Conservation (phyloP, 2,797 vertebrate species). For the Pterois miles region DNA sequence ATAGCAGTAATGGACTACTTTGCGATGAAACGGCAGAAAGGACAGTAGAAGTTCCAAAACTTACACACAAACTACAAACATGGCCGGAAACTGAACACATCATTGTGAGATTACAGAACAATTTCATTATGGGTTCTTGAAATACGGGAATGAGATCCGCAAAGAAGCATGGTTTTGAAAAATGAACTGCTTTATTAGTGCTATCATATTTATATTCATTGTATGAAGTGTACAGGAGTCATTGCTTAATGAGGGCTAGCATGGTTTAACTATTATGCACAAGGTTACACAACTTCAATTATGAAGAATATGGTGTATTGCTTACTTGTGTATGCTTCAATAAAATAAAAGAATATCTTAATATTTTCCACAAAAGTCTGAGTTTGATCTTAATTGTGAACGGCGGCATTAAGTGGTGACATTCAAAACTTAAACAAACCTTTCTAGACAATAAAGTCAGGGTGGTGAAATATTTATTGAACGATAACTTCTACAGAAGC, state of each 20-base stretch:
- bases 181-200: slow-evolving; percentile 69
- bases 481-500: not conserved
- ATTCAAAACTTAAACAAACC: not conserved
- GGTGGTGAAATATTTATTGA: not conserved
- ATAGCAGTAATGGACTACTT: slow-evolving; percentile 17
- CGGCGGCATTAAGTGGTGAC: not conserved
- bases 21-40: not conserved
- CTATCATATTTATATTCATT: slow-evolving; percentile 68
- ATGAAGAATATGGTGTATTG: slow-evolving; percentile 74
- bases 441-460: not conserved
- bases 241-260: slow-evolving; percentile 79
- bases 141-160: slow-evolving; percentile 42
- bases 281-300: slow-evolving; percentile 78
- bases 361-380: slow-evolving; percentile 69
- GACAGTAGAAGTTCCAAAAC: slow-evolving; percentile 25
- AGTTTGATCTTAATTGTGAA: slow-evolving; percentile 21
- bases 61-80: slow-evolving; percentile 21
- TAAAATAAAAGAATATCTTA: slow-evolving; percentile 64
- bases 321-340: slow-evolving; percentile 82
- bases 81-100: slow-evolving; percentile 7
- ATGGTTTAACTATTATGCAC: slow-evolving; percentile 80
- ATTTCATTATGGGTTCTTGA: slow-evolving; percentile 29
- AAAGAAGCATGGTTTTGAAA: slow-evolving; percentile 69
- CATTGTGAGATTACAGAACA: slow-evolving; percentile 10
- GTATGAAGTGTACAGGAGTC: slow-evolving; percentile 69